Conservation (phyloP, 2,888 invertebrate genomes). For the Pandemis heparana region DNA sequence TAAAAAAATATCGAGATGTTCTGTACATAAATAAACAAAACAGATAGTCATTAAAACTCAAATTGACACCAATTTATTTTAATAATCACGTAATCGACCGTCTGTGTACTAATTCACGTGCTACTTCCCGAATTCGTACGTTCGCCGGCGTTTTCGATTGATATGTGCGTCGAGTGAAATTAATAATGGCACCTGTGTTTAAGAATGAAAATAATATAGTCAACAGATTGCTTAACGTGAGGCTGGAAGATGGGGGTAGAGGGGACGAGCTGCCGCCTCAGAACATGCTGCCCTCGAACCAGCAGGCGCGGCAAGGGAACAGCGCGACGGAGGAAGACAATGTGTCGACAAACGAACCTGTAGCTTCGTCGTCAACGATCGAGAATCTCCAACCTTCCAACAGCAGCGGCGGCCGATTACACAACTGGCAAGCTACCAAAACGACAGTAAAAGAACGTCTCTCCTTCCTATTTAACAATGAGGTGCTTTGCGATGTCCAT, state of each 20-base stretch:
- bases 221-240: slow-evolving; percentile 70
- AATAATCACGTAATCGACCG: slow-evolving; percentile 43
- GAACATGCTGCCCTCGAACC: slow-evolving; percentile 83
- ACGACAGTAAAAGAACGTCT: slow-evolving; percentile 91
- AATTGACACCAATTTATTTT: slow-evolving; percentile 49
- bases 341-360: slow-evolving; percentile 63
- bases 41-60: slow-evolving; percentile 53
- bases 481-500: slow-evolving; percentile 88
- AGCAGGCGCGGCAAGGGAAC: slow-evolving; percentile 66
- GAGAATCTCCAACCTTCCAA: slow-evolving; percentile 76
- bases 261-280: slow-evolving; percentile 78
- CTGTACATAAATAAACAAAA: slow-evolving; percentile 55
- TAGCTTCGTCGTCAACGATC: slow-evolving; percentile 65
- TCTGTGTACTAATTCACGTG: slow-evolving; percentile 28
- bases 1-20: slow-evolving; percentile 44
- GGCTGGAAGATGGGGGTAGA: slow-evolving; percentile 68
- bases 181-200: slow-evolving; percentile 75
- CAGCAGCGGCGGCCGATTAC: slow-evolving; percentile 78
- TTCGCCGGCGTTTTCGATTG: slow-evolving; percentile 35
- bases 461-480: slow-evolving; percentile 85
- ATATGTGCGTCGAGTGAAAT: slow-evolving; percentile 43
- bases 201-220: slow-evolving; percentile 71
- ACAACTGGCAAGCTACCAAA: slow-evolving; percentile 91
- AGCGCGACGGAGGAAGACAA: slow-evolving; percentile 70
- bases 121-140: slow-evolving; percentile 14